Evolutionary conservation across 2,113 vertebrate species (phyloP).

Genomic region (Agapornis roseicollis): DNA sequence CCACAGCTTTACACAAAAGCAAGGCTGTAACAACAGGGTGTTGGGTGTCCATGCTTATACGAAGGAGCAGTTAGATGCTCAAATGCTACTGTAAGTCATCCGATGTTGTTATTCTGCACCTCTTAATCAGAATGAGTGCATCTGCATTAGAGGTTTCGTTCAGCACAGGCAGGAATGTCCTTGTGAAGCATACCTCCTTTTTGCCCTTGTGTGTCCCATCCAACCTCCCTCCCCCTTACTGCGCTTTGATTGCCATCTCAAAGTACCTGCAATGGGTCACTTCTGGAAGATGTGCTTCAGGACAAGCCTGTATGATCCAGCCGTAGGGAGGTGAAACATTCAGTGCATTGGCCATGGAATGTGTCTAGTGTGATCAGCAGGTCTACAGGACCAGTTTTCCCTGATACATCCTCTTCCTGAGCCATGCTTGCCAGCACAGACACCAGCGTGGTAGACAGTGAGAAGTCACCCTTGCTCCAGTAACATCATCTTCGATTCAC

Average conservation of each 20-base stretch:
- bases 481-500: background rate
- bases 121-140: rapidly evolving
- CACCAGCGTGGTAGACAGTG: rapidly evolving
- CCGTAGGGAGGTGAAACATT: background rate
- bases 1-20: background rate
- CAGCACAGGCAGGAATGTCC: background rate
- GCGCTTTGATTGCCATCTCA: background rate
- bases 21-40: background rate
- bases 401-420: background rate
- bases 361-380: background rate
- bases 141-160: background rate
- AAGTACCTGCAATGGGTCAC: no score
- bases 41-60: rapidly evolving
- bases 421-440: background rate
- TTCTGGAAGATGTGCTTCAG: background rate
- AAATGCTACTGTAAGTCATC: rapidly evolving
- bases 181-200: background rate
- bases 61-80: background rate
- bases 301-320: rapidly evolving
- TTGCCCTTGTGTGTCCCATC: no score
- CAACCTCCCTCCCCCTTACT: no score
- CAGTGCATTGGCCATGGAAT: rapidly evolving
- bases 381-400: background rate
- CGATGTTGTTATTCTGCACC: background rate
- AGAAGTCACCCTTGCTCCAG: background rate